phyloP scores from a whole-genome alignment of 1,140 invertebrate species.

The Drosophila aff. region DNA sequence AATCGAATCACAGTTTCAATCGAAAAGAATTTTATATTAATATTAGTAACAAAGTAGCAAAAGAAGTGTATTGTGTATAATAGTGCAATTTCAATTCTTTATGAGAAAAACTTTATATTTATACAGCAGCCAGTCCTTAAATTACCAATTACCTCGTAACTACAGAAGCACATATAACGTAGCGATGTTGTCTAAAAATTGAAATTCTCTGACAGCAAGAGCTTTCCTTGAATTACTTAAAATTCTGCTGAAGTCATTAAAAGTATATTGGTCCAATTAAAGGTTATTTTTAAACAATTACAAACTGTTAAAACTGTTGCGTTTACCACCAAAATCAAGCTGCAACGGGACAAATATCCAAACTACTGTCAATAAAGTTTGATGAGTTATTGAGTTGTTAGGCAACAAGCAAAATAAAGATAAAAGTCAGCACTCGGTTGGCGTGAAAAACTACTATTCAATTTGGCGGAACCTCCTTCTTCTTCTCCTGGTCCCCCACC shows the following conservation, averaged over 20 bases:
- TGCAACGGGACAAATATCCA: background rate
- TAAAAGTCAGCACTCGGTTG: constrained; percentile 18
- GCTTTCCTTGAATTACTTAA: background rate
- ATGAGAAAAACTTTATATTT: background rate
- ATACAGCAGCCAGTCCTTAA: background rate
- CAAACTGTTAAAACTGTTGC: background rate
- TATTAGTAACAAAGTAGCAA: no score
- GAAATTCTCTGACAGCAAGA: background rate
- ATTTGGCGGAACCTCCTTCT: constrained; percentile 22
- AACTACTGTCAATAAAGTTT: constrained; percentile 14
- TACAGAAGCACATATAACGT: background rate
- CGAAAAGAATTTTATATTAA: background rate
- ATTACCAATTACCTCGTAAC: background rate
- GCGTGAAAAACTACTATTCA: constrained; percentile 32
- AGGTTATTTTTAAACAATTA: no score
- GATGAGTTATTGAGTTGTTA: constrained; percentile 21
- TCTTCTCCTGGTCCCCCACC: background rate
- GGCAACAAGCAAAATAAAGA: constrained; percentile 12
- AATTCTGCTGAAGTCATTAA: constrained; percentile 3
- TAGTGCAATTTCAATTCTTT: background rate
- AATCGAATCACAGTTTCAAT: background rate
- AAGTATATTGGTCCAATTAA: background rate
- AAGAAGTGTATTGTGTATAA: no score
- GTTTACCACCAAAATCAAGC: background rate
- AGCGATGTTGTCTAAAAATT: background rate